A percentile compares a stretch with the other conserved stretches of the same genome.
Evolutionary conservation across 2,113 vertebrate species (phyloP).

Genomic region (Phoxinus phoxinus): DNA sequence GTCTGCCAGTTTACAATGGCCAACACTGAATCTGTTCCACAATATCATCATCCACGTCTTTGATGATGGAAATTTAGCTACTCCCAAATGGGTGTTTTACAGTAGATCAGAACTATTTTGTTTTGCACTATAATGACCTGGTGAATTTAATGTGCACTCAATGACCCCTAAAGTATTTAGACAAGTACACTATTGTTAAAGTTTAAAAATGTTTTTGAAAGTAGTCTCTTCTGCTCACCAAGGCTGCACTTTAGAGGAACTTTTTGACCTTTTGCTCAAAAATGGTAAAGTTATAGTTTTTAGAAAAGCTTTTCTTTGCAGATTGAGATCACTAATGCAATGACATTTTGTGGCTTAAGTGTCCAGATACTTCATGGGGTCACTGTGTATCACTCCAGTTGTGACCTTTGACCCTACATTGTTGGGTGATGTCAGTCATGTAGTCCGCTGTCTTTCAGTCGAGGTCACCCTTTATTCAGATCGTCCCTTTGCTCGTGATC

Average conservation of each 20-base stretch:
- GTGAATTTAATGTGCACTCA: not conserved
- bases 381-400: not conserved
- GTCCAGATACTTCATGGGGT: not conserved
- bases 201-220: not conserved
- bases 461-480: conserved; percentile 22
- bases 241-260: not conserved
- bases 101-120: not conserved
- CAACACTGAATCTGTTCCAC: not conserved
- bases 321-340: not conserved
- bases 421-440: conserved; percentile 7
- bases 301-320: not conserved
- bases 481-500: not conserved
- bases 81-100: not conserved
- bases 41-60: not conserved
- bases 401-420: conserved; percentile 2
- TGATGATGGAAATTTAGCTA: not conserved
- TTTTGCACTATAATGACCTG: not conserved
- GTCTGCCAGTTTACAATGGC: not conserved
- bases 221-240: no score
- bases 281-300: not conserved
- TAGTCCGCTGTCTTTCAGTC: not conserved
- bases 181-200: not conserved
- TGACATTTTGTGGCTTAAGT: not conserved
- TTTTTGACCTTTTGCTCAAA: not conserved
- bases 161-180: not conserved